Base-by-base conservation (phyloP, 1,140 invertebrate genomes). In the Hylaeus anthracinus region DNA sequence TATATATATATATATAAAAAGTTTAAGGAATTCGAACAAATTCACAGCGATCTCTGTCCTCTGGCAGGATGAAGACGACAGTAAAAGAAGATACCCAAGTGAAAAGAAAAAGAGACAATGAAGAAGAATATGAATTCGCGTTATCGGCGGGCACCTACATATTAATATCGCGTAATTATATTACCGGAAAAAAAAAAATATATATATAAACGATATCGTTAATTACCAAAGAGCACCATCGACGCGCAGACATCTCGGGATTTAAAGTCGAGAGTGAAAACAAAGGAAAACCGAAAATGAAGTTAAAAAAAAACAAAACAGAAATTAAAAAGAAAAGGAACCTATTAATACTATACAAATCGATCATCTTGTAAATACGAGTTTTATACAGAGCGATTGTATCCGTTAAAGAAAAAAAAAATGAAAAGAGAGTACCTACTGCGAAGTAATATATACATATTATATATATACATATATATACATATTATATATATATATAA, bases 381-480 rank as follows among this genome's bases (percentile, higher is more conserved):
- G 91, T 93, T 93, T 93, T 93, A 93, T 93, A 93, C 92, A 92
- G 91, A 93, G 89, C 88, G 76, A 93, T 92, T 90, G 91, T 93
- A 92, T 90, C 90, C 90, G 92, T 92, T 91, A 90, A 91, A 88
- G 89, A 77, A 79, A 75, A 71, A 79, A 67, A 61, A 55, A 79
- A 88, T 26, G 26, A 90, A 83, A 70, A 82, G 60, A 87, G 78
- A 87, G 86, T 87, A 86, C 82, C 76, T 90, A 92, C 85, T 85
- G 87, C 86, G 82, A 90, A 90, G 79, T 87, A 89, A 89, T 84
- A 89, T 86, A 88, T 84, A 79, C 70, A 87, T 81, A 84, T 76
- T 79, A 83, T 85, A 88, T 75, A 86, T 81, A 82, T 82, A 87
- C 74, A 81, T 79, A 87, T 79, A 82, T 77, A 85, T 82, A 85